Evolutionary conservation across 2,797 vertebrate species (phyloP).

Genomic region (Chelidonichthys spinosus): DNA sequence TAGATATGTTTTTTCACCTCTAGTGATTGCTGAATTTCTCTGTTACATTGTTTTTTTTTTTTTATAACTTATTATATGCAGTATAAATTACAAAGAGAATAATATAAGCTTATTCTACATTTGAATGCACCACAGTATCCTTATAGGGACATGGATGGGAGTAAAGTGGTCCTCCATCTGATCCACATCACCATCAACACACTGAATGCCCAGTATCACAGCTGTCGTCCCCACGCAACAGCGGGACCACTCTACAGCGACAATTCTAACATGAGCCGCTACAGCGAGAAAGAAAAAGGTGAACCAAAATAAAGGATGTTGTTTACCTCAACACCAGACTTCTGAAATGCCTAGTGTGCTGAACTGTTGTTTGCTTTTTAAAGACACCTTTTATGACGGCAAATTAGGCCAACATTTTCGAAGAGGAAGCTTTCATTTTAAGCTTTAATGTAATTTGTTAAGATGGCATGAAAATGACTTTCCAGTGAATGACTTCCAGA

Average conservation of each 20-base stretch:
- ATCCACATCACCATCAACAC: constrained; percentile 99
- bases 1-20: background rate
- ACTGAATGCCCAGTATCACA: constrained; percentile 98
- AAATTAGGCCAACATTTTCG: background rate
- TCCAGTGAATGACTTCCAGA: background rate
- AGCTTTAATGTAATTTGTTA: no score
- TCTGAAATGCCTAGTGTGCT: background rate
- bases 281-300: constrained; percentile 99
- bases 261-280: constrained; percentile 98
- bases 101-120: background rate
- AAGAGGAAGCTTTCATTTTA: background rate
- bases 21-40: background rate
- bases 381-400: background rate
- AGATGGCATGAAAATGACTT: background rate
- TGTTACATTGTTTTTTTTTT: background rate
- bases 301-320: constrained; percentile 15
- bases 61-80: no score
- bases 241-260: constrained; percentile 98
- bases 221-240: constrained; percentile 96
- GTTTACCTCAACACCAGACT: constrained; percentile 12
- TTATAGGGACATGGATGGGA: constrained; percentile 98
- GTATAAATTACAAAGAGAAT: background rate
- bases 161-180: constrained; percentile 96
- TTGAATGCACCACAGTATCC: constrained; percentile 88
- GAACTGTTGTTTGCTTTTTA: background rate